These are phyloP conservation scores for Drosophila navojoa DNA, from an alignment of 1,140 invertebrate species.

Conservation along the genomic window DNA sequence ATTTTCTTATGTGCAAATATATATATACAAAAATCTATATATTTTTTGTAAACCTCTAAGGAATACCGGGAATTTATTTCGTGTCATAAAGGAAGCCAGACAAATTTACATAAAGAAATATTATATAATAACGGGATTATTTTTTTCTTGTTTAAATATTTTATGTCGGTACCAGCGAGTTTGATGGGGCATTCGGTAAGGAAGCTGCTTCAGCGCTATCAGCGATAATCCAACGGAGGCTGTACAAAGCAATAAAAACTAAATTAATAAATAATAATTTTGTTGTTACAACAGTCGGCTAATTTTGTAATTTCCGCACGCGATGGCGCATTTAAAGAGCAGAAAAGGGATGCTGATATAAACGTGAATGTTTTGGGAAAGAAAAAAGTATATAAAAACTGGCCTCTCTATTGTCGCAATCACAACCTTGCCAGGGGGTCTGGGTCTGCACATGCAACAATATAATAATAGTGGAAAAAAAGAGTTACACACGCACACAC, in stretches of 20 bases:
- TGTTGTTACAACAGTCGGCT: slow-evolving; percentile 39
- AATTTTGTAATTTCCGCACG: slow-evolving; percentile 68
- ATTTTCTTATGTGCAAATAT: no score
- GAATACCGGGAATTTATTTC: no score
- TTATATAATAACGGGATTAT: no score
- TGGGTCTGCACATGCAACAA: slow-evolving; percentile 48
- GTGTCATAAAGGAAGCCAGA: no score
- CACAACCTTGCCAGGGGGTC: slow-evolving; percentile 36
- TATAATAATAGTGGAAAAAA: slow-evolving; percentile 37
- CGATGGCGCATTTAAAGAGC: slow-evolving; percentile 24
- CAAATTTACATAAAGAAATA: no score
- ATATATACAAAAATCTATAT: no score
- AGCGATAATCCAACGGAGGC: slow-evolving; percentile 13
- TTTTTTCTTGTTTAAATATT: no score
- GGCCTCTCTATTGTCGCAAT: slow-evolving; percentile 42
- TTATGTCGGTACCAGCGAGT: not conserved
- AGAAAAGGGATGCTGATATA: slow-evolving; percentile 35
- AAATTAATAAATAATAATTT: slow-evolving; percentile 41
- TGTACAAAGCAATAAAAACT: slow-evolving; percentile 8
- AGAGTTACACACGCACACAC: slow-evolving; percentile 35
- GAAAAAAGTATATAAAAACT: slow-evolving; percentile 15
- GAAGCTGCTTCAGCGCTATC: not conserved
- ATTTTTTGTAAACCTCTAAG: no score
- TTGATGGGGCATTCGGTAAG: slow-evolving; percentile 3
- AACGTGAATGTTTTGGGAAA: slow-evolving; percentile 43